These are phyloP conservation scores for Drosophila histrio DNA, from an alignment of 2,888 invertebrate species.

Conservation along the genomic window DNA sequence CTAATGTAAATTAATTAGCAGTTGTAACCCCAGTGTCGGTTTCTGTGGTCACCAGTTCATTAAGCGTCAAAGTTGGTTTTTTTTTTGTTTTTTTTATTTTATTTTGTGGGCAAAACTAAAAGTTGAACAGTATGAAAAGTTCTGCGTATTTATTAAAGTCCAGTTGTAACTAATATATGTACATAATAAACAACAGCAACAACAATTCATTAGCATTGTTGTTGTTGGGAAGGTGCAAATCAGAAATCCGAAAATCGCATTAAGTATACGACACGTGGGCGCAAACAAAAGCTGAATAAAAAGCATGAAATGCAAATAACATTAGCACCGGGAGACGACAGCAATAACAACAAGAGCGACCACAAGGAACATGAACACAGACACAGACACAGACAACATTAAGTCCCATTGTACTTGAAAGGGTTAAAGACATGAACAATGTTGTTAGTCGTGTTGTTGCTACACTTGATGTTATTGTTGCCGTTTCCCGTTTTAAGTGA, in stretches of 20 bases:
- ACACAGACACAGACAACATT: conserved; percentile 14
- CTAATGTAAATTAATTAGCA: conserved; percentile 74
- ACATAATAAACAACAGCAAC: conserved; percentile 10
- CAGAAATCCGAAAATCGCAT: conserved; percentile 37
- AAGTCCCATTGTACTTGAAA: conserved; percentile 55
- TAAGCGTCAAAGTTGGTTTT: conserved; percentile 45
- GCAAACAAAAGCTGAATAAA: conserved; percentile 15
- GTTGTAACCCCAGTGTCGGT: conserved; percentile 47
- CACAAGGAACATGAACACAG: no score
- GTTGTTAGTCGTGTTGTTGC: conserved; percentile 35
- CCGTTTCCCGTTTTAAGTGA: conserved; percentile 55
- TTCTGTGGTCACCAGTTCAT: conserved; percentile 65
- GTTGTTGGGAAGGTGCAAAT: conserved; percentile 37
- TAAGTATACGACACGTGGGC: conserved; percentile 49
- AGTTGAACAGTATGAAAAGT: conserved; percentile 40
- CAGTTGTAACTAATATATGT: conserved; percentile 30
- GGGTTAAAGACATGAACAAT: conserved; percentile 53
- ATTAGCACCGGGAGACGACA: conserved; percentile 27
- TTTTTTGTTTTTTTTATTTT: neutral
- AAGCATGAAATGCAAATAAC: conserved; percentile 62
- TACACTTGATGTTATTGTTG: conserved; percentile 35
- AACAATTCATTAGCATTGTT: conserved; percentile 56
- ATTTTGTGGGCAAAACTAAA: conserved; percentile 21
- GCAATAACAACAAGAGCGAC: conserved; percentile 38
- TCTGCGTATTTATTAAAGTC: conserved; percentile 40